Conservation (phyloP, 2,888 invertebrate species). For the Dermolepida albohirtum region DNA sequence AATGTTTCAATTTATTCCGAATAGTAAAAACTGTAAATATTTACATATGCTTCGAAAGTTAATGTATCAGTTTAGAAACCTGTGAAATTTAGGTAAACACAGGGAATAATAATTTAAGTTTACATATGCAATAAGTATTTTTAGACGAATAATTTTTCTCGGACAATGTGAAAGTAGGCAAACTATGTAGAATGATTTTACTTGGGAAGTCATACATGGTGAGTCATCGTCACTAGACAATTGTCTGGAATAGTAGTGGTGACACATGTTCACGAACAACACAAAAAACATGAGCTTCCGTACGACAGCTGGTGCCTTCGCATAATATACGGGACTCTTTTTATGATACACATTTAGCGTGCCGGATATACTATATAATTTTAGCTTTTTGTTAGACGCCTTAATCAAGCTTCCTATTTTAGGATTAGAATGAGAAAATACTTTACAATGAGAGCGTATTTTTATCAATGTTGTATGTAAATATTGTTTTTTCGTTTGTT, state of each 20-base stretch:
- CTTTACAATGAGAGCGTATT: too few relatives aligned
- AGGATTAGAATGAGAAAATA: too few relatives aligned
- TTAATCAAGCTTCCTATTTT: too few relatives aligned
- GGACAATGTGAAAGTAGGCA: constrained; percentile 6
- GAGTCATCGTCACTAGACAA: constrained; percentile 6
- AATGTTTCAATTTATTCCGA: too few relatives aligned
- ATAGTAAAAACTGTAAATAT: too few relatives aligned
- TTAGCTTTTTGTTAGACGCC: too few relatives aligned
- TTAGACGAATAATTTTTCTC: not conserved
- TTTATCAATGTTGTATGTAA: too few relatives aligned
- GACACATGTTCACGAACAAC: constrained; percentile 3
- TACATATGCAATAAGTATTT: constrained; percentile 3
- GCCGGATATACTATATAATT: too few relatives aligned
- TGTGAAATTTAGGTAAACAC: constrained; percentile 3
- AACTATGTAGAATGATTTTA: not conserved
- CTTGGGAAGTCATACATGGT: not conserved
- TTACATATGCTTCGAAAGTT: not conserved
- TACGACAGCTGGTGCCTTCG: not conserved
- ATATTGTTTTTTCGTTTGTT: too few relatives aligned
- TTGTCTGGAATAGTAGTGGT: not conserved
- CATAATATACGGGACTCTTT: too few relatives aligned
- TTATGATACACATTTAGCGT: too few relatives aligned
- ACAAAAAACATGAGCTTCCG: constrained; percentile 3
- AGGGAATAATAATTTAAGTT: not conserved
- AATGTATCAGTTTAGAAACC: not conserved